A percentile compares a stretch with the other conserved stretches of the same genome.
Evolutionary conservation across 92 coral and sea anemone species (phyloP).

Genomic region (Palythoa heliodiscus): DNA sequence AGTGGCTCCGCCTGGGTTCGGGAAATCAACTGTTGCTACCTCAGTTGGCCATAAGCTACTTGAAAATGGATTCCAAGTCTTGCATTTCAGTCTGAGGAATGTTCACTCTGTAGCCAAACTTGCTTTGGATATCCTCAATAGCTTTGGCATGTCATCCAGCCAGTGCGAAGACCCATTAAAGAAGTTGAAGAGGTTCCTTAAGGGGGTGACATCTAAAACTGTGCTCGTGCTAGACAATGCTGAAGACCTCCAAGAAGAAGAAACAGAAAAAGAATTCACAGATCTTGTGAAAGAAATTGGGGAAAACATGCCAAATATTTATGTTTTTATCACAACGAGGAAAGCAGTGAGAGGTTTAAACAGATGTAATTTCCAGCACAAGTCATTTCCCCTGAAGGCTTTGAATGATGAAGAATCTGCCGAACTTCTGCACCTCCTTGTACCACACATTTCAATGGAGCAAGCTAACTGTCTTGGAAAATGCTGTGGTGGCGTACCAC

Average conservation of each 20-base stretch:
- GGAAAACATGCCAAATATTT: constrained; percentile 43
- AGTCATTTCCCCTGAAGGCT: background rate
- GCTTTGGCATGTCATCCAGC: background rate
- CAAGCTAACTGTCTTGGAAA: constrained; percentile 50
- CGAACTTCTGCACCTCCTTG: background rate
- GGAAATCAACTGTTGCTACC: constrained; percentile 62
- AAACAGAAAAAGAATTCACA: constrained; percentile 32
- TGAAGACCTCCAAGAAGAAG: constrained; percentile 66
- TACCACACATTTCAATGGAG: constrained; percentile 17
- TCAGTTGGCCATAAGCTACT: constrained; percentile 53
- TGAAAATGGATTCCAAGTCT: constrained; percentile 43
- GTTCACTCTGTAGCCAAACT: constrained; percentile 32
- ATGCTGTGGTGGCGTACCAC: constrained; percentile 69
- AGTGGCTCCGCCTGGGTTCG: constrained; percentile 75
- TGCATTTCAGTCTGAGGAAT: constrained; percentile 47
- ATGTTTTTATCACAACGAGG: constrained; percentile 62
- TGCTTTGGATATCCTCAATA: constrained; percentile 51
- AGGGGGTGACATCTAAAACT: constrained; percentile 24
- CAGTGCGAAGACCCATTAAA: constrained; percentile 44
- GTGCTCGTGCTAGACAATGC: constrained; percentile 76
- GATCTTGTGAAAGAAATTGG: constrained; percentile 55
- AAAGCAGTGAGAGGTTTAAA: constrained; percentile 6
- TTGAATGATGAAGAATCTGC: constrained; percentile 17
- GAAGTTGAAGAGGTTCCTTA: constrained; percentile 38
- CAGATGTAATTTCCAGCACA: constrained; percentile 9